Percentiles rank a stretch among this genome's conserved stretches.
phyloP scores from a whole-genome alignment of 2,113 vertebrate genomes.

The Chascanopsetta lugubris region DNA sequence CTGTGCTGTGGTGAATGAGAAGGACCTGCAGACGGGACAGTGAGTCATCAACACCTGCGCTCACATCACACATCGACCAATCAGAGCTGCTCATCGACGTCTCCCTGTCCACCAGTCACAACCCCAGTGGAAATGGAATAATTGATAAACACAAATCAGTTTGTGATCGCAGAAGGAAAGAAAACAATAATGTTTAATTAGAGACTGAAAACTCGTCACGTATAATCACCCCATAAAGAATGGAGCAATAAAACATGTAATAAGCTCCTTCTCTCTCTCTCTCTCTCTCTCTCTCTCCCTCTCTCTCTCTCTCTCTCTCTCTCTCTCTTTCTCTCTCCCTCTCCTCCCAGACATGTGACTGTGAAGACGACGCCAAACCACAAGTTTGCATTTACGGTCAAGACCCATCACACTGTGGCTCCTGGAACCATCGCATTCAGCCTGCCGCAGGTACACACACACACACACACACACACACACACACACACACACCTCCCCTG shows the following conservation, averaged over 20 bases:
- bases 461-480: conserved; percentile 17
- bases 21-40: conserved; percentile 95
- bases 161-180: too few relatives aligned
- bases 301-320: too few relatives aligned
- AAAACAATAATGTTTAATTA: too few relatives aligned
- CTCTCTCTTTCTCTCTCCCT: too few relatives aligned
- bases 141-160: too few relatives aligned
- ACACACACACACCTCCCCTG: conserved; percentile 15
- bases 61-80: not conserved
- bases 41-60: conserved; percentile 78
- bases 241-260: not conserved
- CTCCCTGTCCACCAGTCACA: too few relatives aligned
- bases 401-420: conserved; percentile 88
- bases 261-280: not conserved
- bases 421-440: conserved; percentile 95
- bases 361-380: conserved; percentile 95
- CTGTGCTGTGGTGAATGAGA: conserved; percentile 96
- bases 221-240: too few relatives aligned
- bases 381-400: conserved; percentile 92
- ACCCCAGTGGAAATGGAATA: too few relatives aligned
- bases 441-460: conserved; percentile 89
- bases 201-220: too few relatives aligned
- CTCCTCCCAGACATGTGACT: conserved; percentile 85
- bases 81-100: too few relatives aligned
- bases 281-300: too few relatives aligned